These are phyloP conservation scores for Orthonevra nobilis DNA, from an alignment of 2,888 invertebrate genomes.

Conservation along the genomic window DNA sequence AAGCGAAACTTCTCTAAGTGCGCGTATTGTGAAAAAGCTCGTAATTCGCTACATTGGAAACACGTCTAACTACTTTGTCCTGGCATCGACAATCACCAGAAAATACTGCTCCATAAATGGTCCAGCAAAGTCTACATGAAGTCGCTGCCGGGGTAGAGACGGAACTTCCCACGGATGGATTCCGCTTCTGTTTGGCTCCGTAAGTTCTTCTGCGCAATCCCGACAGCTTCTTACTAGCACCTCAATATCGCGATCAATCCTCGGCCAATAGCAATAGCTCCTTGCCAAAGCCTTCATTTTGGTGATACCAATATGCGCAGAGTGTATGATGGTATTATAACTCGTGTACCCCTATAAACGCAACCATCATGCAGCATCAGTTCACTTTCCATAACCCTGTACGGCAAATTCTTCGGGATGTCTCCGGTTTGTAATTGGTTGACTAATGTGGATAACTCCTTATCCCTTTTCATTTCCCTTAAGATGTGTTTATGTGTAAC, in stretches of 20 bases:
- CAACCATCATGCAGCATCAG: constrained; percentile 5
- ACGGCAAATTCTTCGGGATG: neutral
- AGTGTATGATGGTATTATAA: constrained; percentile 4
- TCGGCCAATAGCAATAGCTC: constrained; percentile 19
- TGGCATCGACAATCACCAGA: constrained; percentile 15
- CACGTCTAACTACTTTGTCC: constrained; percentile 23
- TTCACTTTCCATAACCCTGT: constrained; percentile 3
- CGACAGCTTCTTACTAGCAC: constrained; percentile 16
- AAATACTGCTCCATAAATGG: neutral
- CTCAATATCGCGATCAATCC: constrained; percentile 31
- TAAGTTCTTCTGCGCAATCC: constrained; percentile 25
- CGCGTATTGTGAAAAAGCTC: constrained; percentile 8
- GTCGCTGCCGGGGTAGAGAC: neutral
- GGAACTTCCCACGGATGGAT: no score
- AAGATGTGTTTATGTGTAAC: no score
- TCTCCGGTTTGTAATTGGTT: constrained; percentile 2
- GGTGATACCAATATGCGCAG: neutral
- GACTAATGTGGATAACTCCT: neutral
- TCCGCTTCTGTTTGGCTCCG: neutral
- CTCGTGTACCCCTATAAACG: constrained; percentile 5
- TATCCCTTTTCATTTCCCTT: neutral
- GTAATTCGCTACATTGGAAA: constrained; percentile 8
- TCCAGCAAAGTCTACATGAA: constrained; percentile 1
- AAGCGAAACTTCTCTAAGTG: constrained; percentile 11
- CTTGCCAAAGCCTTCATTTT: constrained; percentile 28